These are phyloP conservation scores for Venustaconcha ellipsiformis DNA, from an alignment of 1,140 invertebrate genomes.

Conservation along the genomic window DNA sequence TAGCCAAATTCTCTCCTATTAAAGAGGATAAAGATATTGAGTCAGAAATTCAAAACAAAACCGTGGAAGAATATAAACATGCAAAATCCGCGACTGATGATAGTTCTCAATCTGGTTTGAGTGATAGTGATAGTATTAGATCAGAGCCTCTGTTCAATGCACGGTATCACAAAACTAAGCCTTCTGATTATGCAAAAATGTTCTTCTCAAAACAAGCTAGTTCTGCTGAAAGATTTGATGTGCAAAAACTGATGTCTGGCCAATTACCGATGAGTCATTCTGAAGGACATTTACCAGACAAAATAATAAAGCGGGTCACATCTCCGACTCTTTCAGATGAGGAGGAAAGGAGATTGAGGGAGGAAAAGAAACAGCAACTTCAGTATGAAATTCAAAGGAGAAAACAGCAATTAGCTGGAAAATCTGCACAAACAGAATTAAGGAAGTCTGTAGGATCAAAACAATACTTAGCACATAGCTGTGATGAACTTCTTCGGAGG, in stretches of 20 bases:
- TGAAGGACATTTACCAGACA: conserved; percentile 39
- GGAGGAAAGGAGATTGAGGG: conserved; percentile 54
- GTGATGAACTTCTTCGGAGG: conserved; percentile 59
- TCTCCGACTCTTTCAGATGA: conserved; percentile 48
- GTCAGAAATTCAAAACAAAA: conserved; percentile 58
- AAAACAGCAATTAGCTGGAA: conserved; percentile 74
- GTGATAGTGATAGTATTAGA: conserved; percentile 61
- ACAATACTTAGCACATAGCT: conserved; percentile 50
- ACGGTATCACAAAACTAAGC: conserved; percentile 47
- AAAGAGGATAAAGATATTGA: conserved; percentile 73
- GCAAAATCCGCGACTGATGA: conserved; percentile 46
- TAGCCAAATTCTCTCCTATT: conserved; percentile 72
- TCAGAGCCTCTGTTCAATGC: conserved; percentile 52
- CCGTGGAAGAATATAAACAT: conserved; percentile 22
- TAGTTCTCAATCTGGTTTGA: conserved; percentile 62
- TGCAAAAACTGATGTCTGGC: conserved; percentile 9
- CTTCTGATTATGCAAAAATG: conserved; percentile 57
- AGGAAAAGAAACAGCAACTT: conserved; percentile 76
- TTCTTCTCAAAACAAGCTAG: conserved; percentile 42
- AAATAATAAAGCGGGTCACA: conserved; percentile 20
- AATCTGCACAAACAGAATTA: conserved; percentile 72
- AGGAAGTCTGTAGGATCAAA: conserved; percentile 57
- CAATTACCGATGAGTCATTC: conserved; percentile 38
- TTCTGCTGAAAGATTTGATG: conserved; percentile 26
- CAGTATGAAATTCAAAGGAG: conserved; percentile 77